Evolutionary conservation across 2,113 vertebrate species (phyloP), one percentile per base, ranked within the genome.

Genomic region (Hirundichthys speculiger): DNA sequence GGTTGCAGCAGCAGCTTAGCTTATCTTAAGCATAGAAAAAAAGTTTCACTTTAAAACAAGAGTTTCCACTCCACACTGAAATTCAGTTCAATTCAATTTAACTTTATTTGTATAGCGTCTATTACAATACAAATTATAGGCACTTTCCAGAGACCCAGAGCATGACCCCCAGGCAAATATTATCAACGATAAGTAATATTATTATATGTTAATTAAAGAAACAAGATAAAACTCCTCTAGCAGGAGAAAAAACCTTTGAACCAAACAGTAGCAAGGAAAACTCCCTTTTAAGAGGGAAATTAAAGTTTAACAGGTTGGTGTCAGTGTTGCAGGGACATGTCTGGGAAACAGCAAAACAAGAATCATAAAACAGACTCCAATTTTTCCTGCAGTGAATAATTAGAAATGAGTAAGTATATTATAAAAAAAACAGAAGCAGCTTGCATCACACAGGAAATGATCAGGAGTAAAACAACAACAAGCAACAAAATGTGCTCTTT

Each of bases 331-430:
- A 43, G 42, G 53, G 55, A 62, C 52, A 55, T 40, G 53, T 65
- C 46, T 73, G 54, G 59, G 73, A 73, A 79, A 84, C 20, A 77
- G 64, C 79, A 86, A 83, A 86, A 71, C 69, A 71, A 74, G 55
- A 83, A 77, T 64, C 69, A 64, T 69, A 82, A 86, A 79, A 69
- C 65, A 86, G 84, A 82, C 62, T 62, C 51, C 38, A 67, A 50
- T 69, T 80, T 76, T 25, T 64, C 64, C 75, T 59, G 69, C 77
- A 59, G 77, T 43, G 69, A 71, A 56, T 84, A 71, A 82, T 84
- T 80, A 81, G 53, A 79, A 79, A 59, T 72, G 76, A 20, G 50
- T 78, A n/a, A n/a, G n/a, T n/a, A n/a, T 59, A 40, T 48, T 57
- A 70, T 70, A 64, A 74, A 73, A 72, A 49, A n/a, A 43, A 21